Conservation (phyloP, 2,113 vertebrate species). For the Tachuris rubrigastra region DNA sequence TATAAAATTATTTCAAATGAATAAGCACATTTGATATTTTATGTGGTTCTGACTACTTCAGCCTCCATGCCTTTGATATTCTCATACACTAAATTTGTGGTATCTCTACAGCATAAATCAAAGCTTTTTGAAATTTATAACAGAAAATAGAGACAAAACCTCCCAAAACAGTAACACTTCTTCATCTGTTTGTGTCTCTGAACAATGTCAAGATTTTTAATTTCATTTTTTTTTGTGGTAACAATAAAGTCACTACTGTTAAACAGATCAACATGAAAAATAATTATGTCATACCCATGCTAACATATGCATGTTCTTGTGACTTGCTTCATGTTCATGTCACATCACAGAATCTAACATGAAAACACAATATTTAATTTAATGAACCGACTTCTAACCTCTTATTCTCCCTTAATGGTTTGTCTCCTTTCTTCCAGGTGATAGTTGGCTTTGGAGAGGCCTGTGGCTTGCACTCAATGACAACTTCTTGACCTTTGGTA, state of each 20-base stretch:
- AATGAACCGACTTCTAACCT: constrained; percentile 78
- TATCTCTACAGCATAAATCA: neutral
- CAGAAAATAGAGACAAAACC: neutral
- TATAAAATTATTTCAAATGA: constrained; percentile 14
- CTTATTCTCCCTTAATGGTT: constrained; percentile 81
- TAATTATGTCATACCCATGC: neutral
- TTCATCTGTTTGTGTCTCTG: neutral
- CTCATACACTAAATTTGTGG: neutral
- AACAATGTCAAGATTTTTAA: neutral
- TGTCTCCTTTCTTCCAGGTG: constrained; percentile 90
- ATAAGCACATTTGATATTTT: neutral
- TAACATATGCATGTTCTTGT: neutral
- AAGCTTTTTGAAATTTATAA: neutral
- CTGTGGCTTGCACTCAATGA: constrained; percentile 88
- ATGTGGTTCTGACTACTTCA: neutral
- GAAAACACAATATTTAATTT: neutral
- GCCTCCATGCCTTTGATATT: neutral
- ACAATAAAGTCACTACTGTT: neutral
- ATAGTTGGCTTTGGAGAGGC: constrained; percentile 92
- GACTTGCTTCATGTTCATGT: neutral
- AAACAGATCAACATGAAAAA: neutral
- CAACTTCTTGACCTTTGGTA: constrained; percentile 85
- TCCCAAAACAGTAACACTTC: neutral
- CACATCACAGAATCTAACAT: neutral
- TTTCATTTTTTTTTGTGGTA: neutral